A percentile compares a stretch with the other conserved stretches of the same genome.
Conservation (phyloP, 2,113 vertebrate genomes). For the Pica pica region DNA sequence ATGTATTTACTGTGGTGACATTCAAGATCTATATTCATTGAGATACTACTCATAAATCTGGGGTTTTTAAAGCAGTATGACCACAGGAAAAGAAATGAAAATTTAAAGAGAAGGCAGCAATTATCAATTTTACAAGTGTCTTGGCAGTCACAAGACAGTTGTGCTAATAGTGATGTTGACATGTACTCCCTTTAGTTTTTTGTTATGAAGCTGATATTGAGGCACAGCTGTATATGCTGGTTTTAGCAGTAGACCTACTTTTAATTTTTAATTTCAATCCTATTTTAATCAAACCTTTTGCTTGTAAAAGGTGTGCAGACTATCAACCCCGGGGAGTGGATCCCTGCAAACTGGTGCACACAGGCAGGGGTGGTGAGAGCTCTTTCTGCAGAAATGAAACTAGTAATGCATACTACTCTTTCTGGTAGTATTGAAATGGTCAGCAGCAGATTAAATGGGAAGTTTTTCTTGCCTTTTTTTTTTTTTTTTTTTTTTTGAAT, state of each 20-base stretch:
- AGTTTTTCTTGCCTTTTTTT: neutral
- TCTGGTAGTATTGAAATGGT: neutral
- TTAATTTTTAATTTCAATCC: neutral
- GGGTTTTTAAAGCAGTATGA: neutral
- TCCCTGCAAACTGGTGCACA: too few species aligned
- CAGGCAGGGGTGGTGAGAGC: accelerated
- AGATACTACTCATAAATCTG: neutral
- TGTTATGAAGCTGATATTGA: neutral
- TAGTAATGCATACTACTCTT: neutral
- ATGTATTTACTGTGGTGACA: neutral
- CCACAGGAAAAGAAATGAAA: neutral
- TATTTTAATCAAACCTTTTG: neutral
- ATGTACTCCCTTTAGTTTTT: neutral
- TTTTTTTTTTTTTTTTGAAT: neutral
- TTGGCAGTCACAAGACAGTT: neutral
- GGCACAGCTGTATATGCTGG: neutral
- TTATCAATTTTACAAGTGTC: neutral
- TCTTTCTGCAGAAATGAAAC: neutral
- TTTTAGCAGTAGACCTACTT: neutral
- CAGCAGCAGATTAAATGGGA: neutral
- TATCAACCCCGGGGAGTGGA: accelerated
- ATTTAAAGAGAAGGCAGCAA: neutral
- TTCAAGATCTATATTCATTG: neutral
- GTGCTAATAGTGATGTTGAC: neutral
- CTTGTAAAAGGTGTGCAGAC: neutral